These are phyloP conservation scores for Gobius niger DNA, from an alignment of 2,113 vertebrate genomes.

Conservation along the genomic window DNA sequence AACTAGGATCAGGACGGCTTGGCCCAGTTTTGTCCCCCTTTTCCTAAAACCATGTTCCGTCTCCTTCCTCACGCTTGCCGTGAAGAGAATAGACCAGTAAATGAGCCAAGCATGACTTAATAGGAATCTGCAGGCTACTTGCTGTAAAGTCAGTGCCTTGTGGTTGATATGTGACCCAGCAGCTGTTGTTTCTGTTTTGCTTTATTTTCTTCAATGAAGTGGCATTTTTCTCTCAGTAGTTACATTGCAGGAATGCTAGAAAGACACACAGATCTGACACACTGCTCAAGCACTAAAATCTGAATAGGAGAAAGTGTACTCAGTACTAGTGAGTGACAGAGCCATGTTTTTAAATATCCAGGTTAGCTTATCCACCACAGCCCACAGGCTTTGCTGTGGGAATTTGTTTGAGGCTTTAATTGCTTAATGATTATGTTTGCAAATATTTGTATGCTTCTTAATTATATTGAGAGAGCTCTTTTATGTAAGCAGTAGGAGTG, in stretches of 20 bases:
- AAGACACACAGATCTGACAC: constrained; percentile 57
- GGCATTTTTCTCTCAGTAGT: constrained; percentile 67
- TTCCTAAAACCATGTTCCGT: constrained; percentile 55
- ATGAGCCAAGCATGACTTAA: constrained; percentile 24
- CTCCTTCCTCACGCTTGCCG: constrained; percentile 32
- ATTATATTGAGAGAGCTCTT: constrained; percentile 43
- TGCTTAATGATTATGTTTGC: constrained; percentile 48
- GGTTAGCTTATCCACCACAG: constrained; percentile 13
- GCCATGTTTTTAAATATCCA: constrained; percentile 17
- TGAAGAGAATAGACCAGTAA: constrained; percentile 30
- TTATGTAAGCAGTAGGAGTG: constrained; percentile 34
- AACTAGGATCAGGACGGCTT: constrained; percentile 38
- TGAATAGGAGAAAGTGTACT: constrained; percentile 21
- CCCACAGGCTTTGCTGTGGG: constrained; percentile 12
- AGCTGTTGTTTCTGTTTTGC: constrained; percentile 17
- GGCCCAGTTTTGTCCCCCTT: constrained; percentile 45
- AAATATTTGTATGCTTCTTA: constrained; percentile 61
- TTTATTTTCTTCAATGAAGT: constrained; percentile 44
- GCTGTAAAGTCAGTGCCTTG: constrained; percentile 55
- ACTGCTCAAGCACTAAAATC: constrained; percentile 49
- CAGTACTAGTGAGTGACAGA: constrained; percentile 44
- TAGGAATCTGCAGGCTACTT: constrained; percentile 30
- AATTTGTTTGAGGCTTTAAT: constrained; percentile 44
- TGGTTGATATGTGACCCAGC: constrained; percentile 46
- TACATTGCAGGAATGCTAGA: constrained; percentile 51